phyloP scores from a whole-genome alignment of 92 coral and sea anemone species.

The Heliopora coerulea region DNA sequence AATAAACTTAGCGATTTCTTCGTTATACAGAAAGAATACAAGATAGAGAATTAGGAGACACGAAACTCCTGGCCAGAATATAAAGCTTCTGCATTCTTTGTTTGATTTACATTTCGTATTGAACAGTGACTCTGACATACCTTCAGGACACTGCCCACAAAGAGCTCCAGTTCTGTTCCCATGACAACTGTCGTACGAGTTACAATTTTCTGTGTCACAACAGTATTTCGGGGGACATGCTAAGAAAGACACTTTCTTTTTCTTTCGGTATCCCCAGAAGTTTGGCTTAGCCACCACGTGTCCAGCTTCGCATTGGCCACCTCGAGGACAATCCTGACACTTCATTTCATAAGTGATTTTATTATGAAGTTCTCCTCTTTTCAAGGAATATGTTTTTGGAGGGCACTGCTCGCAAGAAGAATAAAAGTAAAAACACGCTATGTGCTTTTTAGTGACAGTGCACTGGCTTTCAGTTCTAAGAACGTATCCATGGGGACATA shows the following conservation, averaged over 20 bases:
- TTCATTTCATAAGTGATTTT: neutral
- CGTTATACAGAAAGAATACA: constrained; percentile 12
- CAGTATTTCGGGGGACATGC: constrained; percentile 28
- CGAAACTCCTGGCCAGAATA: no score
- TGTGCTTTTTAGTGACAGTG: neutral
- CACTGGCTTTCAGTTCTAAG: neutral
- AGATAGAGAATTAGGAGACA: constrained; percentile 9
- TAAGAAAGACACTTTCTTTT: neutral
- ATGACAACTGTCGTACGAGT: constrained; percentile 5
- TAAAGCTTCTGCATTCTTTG: no score
- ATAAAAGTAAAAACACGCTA: constrained; percentile 3
- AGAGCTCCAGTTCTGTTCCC: constrained; percentile 29
- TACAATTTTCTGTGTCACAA: constrained; percentile 1
- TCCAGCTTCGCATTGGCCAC: constrained; percentile 7
- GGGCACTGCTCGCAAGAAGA: constrained; percentile 24
- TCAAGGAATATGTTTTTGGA: constrained; percentile 1
- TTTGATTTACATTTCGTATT: no score
- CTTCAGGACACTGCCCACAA: constrained; percentile 11
- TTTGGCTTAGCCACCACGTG: constrained; percentile 6
- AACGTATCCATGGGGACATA: constrained; percentile 25
- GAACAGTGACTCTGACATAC: constrained; percentile 13
- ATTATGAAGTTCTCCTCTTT: neutral
- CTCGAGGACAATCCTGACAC: constrained; percentile 7
- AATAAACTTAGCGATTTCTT: constrained; percentile 1
- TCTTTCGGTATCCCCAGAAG: no score